Base-by-base conservation (phyloP, 1,140 invertebrate species). In the Dreissena polymorpha region DNA sequence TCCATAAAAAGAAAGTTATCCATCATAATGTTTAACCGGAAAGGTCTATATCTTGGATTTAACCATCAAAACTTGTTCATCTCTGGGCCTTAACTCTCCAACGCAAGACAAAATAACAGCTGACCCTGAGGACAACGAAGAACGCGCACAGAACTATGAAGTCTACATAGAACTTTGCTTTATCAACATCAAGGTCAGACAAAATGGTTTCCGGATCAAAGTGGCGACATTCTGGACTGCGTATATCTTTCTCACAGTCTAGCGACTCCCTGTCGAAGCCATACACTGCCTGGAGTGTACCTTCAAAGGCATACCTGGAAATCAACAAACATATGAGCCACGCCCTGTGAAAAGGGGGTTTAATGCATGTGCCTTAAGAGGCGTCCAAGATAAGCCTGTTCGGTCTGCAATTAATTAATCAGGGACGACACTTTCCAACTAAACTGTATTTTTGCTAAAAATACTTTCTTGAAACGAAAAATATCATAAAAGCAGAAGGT, bases 281-380 rank as follows among this genome's bases (percentile, higher is more conserved):
- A 92, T 98, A 98, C 29, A 98, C 96, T 10, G 97, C 95, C 51
- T 98, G 95, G 94, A 98, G 96, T 13, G 96, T 95, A 10, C 97
- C 92, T 94, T 98, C 97, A 93, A 98, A 98, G 14, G 97, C 96
- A 91, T 98, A 98, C 68, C 92, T 93, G 88, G 13, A 86, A 85
- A 27, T 39, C 39, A 39, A 39, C 39, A 39, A 39, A 39, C 39
- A 39, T 39, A n/a, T n/a, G n/a, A n/a, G n/a, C n/a, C n/a, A n/a
- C n/a, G n/a, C n/a, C n/a, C n/a, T n/a, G n/a, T n/a, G n/a, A n/a
- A n/a, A n/a, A n/a, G n/a, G n/a, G n/a, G n/a, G n/a, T n/a, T n/a
- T n/a, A n/a, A n/a, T n/a, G n/a, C n/a, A n/a, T n/a, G n/a, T n/a
- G n/a, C n/a, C n/a, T n/a, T n/a, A n/a, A n/a, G n/a, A n/a, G n/a